A percentile compares a stretch with the other conserved stretches of the same genome.
These are phyloP conservation scores for Uropetala carovei DNA, from an alignment of 2,888 invertebrate species.

Conservation along the genomic window DNA sequence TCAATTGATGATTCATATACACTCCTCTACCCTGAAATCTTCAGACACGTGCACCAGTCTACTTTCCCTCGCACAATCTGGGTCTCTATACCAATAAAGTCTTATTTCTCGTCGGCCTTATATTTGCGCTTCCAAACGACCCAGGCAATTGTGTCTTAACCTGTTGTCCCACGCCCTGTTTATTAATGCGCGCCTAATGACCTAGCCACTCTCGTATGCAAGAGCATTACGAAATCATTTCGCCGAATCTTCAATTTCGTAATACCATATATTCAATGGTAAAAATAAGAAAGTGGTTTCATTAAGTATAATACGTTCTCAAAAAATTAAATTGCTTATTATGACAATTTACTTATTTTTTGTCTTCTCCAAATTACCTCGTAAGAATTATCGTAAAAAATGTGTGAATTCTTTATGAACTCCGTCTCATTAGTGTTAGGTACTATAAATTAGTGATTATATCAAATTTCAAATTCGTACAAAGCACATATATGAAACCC, in stretches of 20 bases:
- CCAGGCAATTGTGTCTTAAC: background rate
- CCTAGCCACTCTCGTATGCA: background rate
- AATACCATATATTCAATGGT: background rate
- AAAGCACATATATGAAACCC: no score
- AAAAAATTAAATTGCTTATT: no score
- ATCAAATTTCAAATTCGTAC: no score
- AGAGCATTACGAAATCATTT: background rate
- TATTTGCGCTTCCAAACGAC: background rate
- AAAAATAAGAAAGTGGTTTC: background rate
- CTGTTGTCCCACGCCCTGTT: constrained; percentile 4
- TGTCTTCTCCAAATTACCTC: no score
- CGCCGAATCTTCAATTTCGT: constrained; percentile 12
- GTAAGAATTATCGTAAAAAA: no score
- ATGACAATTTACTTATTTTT: no score
- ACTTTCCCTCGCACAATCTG: background rate
- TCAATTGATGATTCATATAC: no score
- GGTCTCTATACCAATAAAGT: background rate
- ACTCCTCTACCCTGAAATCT: no score
- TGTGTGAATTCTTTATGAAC: no score
- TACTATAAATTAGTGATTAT: no score
- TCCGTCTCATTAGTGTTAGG: no score
- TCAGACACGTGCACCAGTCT: background rate
- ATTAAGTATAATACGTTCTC: no score
- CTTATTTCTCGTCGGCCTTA: background rate
- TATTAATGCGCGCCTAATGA: constrained; percentile 15